phyloP scores from a whole-genome alignment of 2,797 vertebrate genomes.

The Lateolabrax maculatus region DNA sequence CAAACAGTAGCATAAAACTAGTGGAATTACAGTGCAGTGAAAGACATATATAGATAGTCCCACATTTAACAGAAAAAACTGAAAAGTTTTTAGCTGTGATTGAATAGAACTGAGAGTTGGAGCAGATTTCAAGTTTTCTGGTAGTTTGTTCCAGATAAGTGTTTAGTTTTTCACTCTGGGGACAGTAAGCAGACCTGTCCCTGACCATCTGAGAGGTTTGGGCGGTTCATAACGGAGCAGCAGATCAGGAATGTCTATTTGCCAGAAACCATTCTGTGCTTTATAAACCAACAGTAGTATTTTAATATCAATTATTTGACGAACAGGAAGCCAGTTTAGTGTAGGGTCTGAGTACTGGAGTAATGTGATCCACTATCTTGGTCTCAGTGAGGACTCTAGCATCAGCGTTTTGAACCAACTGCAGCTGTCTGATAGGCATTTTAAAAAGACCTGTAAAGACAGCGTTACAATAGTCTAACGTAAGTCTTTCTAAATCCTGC shows the following conservation, averaged over 20 bases:
- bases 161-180: background rate
- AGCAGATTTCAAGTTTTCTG: background rate
- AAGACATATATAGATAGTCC: no score
- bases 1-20: background rate
- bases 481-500: no score
- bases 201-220: background rate
- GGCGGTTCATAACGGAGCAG: no score
- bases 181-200: background rate
- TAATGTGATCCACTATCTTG: background rate
- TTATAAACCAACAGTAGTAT: background rate
- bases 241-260: no score
- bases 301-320: background rate
- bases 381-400: background rate
- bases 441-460: no score
- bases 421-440: background rate
- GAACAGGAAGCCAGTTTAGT: background rate
- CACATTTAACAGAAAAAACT: background rate
- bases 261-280: no score
- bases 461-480: no score
- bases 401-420: background rate
- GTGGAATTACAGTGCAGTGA: no score
- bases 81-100: background rate
- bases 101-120: background rate
- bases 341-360: background rate
- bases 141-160: background rate